Evolutionary conservation across 30 jellyfish, hydroid and myxozoan genomes (phyloP), one percentile per base, ranked within the genome.

Genomic region (Aurelia coerulea): DNA sequence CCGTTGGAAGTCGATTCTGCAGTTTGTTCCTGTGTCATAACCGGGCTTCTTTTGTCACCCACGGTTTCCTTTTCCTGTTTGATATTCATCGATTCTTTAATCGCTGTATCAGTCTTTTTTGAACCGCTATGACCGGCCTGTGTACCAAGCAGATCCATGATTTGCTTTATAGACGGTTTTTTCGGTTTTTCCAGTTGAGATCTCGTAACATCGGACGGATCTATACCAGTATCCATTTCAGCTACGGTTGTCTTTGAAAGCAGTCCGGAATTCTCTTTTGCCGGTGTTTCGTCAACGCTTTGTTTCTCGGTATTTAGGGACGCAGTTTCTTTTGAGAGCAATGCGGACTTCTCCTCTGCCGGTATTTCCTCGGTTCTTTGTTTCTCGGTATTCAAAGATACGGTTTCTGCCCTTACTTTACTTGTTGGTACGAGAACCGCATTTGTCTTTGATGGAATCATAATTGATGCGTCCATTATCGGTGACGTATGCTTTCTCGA

Each of bases 171-270:
- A 37, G 97, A 72, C 39, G 92, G 88, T 65, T 72, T 65, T 13
- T 54, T 46, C 51, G 97, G 97, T 73, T 89, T 89, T 46, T 72
- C 85, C 7, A 89, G 76, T 53, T 65, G 92, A 3, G 97, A 89
- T 33, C 97, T 89, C 73, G 97, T 89, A 29, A 89, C 97, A 78
- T 89, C 97, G 49, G 90, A 32, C 35, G 92, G 90, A 76, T 89
- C 92, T 23, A 89, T 67, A 6, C 81, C 60, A 42, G n/a, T 39
- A 32, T 78, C 78, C 39, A 37, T 42, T 52, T 88, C 89, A 41
- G 81, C 86, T 16, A 58, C 37, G 72, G 68, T 70, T 75, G 56
- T 73, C 68, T 77, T 77, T 12, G 88, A 62, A 2, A 63, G 66
- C 67, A 84, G 65, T 39, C 77, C 64, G 54, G 93, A 84, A 9